Evolutionary conservation across 30 jellyfish, hydroid and myxozoan species (phyloP).

Genomic region (Hydractinia echinata): DNA sequence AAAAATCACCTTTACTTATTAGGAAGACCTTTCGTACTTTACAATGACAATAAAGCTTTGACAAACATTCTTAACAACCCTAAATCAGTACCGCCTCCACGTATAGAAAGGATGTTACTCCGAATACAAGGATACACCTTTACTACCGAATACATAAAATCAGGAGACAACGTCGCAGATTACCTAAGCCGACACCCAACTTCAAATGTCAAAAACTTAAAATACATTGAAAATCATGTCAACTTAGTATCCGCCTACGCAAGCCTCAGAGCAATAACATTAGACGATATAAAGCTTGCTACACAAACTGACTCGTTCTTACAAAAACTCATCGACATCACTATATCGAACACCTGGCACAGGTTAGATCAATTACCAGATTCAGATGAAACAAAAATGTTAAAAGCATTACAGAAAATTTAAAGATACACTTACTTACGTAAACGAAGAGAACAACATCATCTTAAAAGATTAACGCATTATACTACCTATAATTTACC

Average conservation of each 20-base stretch:
- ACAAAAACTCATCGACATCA: no score
- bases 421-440: background rate
- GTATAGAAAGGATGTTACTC: constrained; percentile 28
- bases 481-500: no score
- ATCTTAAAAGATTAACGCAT: constrained; percentile 32
- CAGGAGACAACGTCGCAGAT: background rate
- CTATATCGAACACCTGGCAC: no score
- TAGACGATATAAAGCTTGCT: no score
- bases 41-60: constrained; percentile 13
- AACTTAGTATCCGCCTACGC: no score
- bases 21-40: constrained; percentile 13
- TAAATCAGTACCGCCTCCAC: constrained; percentile 26
- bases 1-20: constrained; percentile 8
- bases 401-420: no score
- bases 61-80: constrained; percentile 17
- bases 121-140: constrained; percentile 30
- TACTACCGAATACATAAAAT: background rate
- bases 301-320: no score
- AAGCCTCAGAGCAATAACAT: no score
- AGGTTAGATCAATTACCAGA: no score
- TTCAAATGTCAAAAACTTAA: background rate
- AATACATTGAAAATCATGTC: background rate
- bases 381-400: no score
- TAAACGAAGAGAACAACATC: constrained; percentile 12
- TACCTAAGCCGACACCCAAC: constrained; percentile 21